Evolutionary conservation across 2,888 invertebrate species (phyloP).

Genomic region (Papilio elwesi): DNA sequence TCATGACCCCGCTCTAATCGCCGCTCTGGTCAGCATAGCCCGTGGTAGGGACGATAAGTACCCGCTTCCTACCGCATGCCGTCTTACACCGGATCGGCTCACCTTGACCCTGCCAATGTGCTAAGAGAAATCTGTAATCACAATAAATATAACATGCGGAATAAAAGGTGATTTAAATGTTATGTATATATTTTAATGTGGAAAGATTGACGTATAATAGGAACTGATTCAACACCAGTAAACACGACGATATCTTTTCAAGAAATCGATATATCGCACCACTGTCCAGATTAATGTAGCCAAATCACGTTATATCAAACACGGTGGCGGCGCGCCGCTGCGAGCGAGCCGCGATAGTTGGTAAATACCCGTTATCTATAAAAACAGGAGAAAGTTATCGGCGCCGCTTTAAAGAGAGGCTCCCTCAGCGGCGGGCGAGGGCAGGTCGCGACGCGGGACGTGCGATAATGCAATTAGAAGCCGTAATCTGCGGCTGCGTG

Average conservation of each 20-base stretch:
- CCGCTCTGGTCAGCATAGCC: slow-evolving; percentile 10
- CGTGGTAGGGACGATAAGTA: slow-evolving; percentile 33
- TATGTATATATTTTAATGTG: neutral
- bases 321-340: neutral
- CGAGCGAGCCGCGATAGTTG: neutral
- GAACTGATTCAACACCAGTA: neutral
- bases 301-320: slow-evolving; percentile 1
- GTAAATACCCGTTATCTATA: slow-evolving; percentile 39
- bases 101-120: slow-evolving; percentile 39
- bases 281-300: slow-evolving; percentile 9
- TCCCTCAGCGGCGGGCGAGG: slow-evolving; percentile 58
- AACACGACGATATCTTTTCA: neutral
- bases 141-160: neutral
- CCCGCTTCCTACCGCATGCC: slow-evolving; percentile 31
- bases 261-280: slow-evolving; percentile 3
- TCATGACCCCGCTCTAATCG: slow-evolving; percentile 37
- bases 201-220: neutral
- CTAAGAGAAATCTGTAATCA: neutral
- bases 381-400: slow-evolving; percentile 46
- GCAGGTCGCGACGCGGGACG: slow-evolving; percentile 63
- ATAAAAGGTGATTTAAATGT: neutral
- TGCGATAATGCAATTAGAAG: slow-evolving; percentile 78
- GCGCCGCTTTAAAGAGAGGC: slow-evolving; percentile 48
- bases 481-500: slow-evolving; percentile 62
- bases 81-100: slow-evolving; percentile 20